phyloP scores from a whole-genome alignment of 1,140 invertebrate genomes.

The Bactericera cockerelli region DNA sequence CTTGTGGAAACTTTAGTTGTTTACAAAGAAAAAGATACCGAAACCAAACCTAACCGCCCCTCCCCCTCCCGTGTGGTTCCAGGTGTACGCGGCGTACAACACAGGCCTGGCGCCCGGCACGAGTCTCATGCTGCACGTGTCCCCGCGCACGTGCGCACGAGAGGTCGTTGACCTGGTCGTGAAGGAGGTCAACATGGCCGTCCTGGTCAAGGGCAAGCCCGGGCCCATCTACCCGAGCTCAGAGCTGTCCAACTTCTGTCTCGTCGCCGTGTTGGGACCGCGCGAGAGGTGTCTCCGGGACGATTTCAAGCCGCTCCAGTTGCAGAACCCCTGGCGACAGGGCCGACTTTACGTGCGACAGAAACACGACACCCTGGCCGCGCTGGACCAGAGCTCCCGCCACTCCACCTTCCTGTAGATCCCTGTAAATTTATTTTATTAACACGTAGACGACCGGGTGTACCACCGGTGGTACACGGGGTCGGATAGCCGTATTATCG shows the following conservation, averaged over 20 bases:
- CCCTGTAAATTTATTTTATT: no score
- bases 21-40: no score
- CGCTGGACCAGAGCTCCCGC: conserved; percentile 48
- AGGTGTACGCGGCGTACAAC: conserved; percentile 88
- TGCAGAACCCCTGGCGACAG: conserved; percentile 91
- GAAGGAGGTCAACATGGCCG: conserved; percentile 85
- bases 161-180: conserved; percentile 90
- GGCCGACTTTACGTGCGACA: conserved; percentile 79
- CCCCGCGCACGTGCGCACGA: conserved; percentile 69
- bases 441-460: no score
- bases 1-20: no score
- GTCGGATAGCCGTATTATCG: no score
- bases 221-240: conserved; percentile 71
- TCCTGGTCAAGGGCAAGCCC: conserved; percentile 64
- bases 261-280: conserved; percentile 86
- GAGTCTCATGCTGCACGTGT: conserved; percentile 82
- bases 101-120: conserved; percentile 82
- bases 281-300: conserved; percentile 79
- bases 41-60: no score
- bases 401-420: conserved; percentile 21
- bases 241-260: conserved; percentile 69
- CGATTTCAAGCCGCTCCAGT: conserved; percentile 77
- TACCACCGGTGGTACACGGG: no score
- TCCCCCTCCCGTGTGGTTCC: no score
- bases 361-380: conserved; percentile 73